phyloP scores from a whole-genome alignment of 2,113 vertebrate species.

The Daubentonia madagascariensis region DNA sequence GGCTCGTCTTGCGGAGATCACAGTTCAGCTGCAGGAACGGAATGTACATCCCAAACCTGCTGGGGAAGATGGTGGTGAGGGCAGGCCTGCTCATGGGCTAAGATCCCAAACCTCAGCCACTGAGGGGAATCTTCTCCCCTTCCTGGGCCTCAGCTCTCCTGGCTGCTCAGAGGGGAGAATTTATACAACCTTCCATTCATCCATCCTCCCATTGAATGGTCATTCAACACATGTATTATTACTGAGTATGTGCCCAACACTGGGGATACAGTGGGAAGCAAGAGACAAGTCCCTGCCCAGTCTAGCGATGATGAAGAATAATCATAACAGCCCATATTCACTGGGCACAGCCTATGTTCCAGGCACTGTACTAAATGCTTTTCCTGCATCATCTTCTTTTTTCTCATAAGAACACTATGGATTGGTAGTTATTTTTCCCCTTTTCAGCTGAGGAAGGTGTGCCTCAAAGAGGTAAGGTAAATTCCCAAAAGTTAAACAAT shows the following conservation, averaged over 20 bases:
- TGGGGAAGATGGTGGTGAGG: neutral
- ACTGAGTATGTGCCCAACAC: neutral
- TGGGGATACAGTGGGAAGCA: neutral
- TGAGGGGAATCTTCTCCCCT: neutral
- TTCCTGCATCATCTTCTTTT: neutral
- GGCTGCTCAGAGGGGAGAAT: neutral
- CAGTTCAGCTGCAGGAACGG: constrained; percentile 95
- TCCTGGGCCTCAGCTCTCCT: neutral
- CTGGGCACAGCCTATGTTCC: neutral
- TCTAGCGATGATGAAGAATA: neutral
- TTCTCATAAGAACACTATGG: neutral
- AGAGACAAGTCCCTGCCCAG: neutral
- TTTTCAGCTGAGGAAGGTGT: neutral
- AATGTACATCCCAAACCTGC: constrained; percentile 98
- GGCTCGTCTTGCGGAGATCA: constrained; percentile 88
- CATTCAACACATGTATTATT: neutral
- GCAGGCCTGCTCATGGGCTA: neutral
- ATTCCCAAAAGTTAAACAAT: neutral
- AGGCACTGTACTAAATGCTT: neutral
- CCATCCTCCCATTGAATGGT: neutral
- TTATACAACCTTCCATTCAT: neutral
- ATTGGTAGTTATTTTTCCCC: neutral
- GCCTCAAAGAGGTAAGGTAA: neutral
- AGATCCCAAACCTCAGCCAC: neutral
- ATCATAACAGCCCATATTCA: neutral